Base-by-base conservation (phyloP, 2,888 invertebrate genomes). In the Patella caerulea region DNA sequence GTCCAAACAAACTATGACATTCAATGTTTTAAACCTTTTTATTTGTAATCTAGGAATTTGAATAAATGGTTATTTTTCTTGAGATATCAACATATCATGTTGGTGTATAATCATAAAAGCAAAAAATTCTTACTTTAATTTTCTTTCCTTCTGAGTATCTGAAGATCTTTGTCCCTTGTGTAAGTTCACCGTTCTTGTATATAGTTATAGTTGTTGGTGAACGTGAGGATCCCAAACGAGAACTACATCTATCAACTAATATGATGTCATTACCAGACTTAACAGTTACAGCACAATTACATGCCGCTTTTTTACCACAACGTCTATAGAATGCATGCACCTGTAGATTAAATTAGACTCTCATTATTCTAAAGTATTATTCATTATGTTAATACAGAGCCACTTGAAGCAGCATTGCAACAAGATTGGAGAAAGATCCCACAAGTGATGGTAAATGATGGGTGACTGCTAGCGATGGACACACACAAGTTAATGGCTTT, bases 221-320 rank as follows among this genome's bases (percentile, higher is more conserved):
- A 9, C 59, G 11, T 59, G 14, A 54, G 12, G 53, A n/a, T 4
- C 34, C n/a, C 19, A 17, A 15, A 17, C 29, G 45, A 11, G 53
- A 71, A 56, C 78, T 78, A 79, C 87, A 87, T 14, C 78, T 75
- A 72, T 86, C 85, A 3, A 86, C 56, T 4, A 86, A 73, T 52
- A 84, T 82, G 54, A 84, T 83, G 78, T 86, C 85, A 81, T 86
- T 84, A 29, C 82, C 85, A n/a, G 78, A 78, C 75, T 79, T 80
- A 7, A 83, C 82, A 78, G 84, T 83, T 9, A 82, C 82, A 34
- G 78, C 85, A 81, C 87, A 87, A 14, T 82, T 84, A 78, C 87
- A 87, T 1, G 83, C 71, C 29, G 76, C 73, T 9, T 69, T 55
- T 3, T 75, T 72, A 45, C 71, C 71, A 72, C 82, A 82, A 24